A percentile compares a stretch with the other conserved stretches of the same genome.
These are phyloP conservation scores for Limnephilus rhombicus DNA, from an alignment of 2,888 invertebrate species.

Conservation along the genomic window DNA sequence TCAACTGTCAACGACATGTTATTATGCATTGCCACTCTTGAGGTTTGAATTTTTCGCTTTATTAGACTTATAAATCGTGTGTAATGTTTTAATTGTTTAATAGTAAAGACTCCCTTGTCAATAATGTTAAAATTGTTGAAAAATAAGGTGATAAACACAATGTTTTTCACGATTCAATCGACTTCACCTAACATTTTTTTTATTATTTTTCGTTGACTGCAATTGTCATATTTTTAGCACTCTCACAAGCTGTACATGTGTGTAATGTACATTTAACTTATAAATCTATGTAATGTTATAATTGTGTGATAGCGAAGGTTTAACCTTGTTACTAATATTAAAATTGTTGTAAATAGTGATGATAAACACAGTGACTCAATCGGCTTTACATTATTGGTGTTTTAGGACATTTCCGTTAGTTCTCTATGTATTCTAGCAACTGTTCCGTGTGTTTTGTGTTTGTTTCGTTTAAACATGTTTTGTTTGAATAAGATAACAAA, in stretches of 20 bases:
- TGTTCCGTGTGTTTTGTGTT: too few relatives aligned
- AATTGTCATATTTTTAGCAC: background rate
- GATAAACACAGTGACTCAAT: too few relatives aligned
- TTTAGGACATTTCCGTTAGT: too few relatives aligned
- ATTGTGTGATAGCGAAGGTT: too few relatives aligned
- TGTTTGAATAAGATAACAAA: too few relatives aligned
- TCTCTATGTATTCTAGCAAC: too few relatives aligned
- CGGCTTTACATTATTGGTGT: too few relatives aligned
- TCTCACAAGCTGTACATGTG: background rate
- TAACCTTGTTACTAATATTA: too few relatives aligned
- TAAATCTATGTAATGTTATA: too few relatives aligned
- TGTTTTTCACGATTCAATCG: background rate
- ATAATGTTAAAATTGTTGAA: background rate
- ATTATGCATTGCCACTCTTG: constrained; percentile 41
- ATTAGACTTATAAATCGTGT: too few relatives aligned
- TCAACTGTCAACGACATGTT: constrained; percentile 51
- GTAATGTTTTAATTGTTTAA: background rate
- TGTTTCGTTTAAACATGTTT: too few relatives aligned
- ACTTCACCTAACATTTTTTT: background rate
- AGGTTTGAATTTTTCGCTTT: constrained; percentile 37
- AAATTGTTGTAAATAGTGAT: too few relatives aligned
- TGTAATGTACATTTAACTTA: background rate
- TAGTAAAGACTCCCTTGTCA: background rate
- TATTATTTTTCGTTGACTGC: background rate
- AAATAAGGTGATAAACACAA: background rate